Conservation (phyloP, 2,113 vertebrate species). For the Cyanocitta stelleri region DNA sequence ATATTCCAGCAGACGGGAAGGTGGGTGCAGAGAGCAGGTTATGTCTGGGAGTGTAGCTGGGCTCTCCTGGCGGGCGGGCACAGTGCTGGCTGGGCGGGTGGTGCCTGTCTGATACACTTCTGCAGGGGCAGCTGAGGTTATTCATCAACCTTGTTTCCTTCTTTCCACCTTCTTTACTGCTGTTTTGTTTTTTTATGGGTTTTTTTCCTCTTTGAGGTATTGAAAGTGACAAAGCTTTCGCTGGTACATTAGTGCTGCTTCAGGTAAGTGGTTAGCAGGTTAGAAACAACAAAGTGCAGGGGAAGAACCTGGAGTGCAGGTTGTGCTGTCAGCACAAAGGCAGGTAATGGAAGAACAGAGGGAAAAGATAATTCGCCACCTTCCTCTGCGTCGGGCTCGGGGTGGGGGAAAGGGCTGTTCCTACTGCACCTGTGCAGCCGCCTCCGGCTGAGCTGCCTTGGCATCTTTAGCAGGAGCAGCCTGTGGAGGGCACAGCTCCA, state of each 20-base stretch:
- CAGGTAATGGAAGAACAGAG: background rate
- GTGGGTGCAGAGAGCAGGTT: fast-evolving
- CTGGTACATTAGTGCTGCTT: background rate
- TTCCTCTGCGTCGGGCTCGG: fast-evolving
- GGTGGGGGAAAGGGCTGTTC: background rate
- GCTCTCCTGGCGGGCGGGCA: background rate
- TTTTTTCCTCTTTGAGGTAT: background rate
- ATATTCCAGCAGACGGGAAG: background rate
- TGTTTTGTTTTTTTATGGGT: background rate
- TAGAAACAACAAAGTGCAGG: background rate
- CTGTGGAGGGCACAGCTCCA: background rate
- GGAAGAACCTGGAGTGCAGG: background rate
- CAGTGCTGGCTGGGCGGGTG: fast-evolving
- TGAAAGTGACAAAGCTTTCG: background rate
- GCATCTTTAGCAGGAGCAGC: background rate
- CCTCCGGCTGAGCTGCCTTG: fast-evolving
- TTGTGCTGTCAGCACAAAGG: background rate
- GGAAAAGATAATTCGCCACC: background rate
- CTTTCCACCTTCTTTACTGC: background rate
- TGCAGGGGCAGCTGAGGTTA: background rate
- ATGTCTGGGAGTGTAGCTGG: background rate
- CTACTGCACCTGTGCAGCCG: fast-evolving
- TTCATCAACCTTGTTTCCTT: background rate
- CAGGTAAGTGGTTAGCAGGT: background rate
- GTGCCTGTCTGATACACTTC: background rate